A percentile compares a stretch with the other conserved stretches of the same genome.
These are phyloP conservation scores for Stenichneumon culpator DNA, from an alignment of 2,888 invertebrate genomes.

Conservation along the genomic window DNA sequence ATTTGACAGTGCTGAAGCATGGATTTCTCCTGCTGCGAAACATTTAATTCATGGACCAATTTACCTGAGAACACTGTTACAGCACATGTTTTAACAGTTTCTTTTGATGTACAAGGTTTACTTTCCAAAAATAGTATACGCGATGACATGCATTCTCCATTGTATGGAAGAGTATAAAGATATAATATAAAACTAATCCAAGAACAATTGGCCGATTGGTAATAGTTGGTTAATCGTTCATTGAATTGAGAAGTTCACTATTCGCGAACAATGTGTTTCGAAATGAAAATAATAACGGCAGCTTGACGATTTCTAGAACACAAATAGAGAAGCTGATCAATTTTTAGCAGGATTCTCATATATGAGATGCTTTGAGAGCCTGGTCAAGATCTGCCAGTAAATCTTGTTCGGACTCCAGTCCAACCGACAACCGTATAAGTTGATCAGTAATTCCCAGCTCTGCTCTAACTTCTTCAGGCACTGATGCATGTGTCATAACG, in stretches of 20 bases:
- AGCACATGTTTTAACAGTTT: not conserved
- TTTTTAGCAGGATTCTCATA: slow-evolving; percentile 30
- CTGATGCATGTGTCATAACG: slow-evolving; percentile 98
- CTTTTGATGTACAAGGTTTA: not conserved
- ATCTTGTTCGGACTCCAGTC: slow-evolving; percentile 95
- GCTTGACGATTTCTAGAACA: not conserved
- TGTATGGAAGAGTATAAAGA: not conserved
- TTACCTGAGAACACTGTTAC: not conserved
- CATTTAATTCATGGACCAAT: not conserved
- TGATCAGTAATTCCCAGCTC: slow-evolving; percentile 93
- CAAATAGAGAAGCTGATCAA: not conserved
- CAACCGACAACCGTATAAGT: slow-evolving; percentile 95
- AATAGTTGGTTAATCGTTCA: slow-evolving; percentile 8
- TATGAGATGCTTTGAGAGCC: slow-evolving; percentile 88
- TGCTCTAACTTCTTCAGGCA: slow-evolving; percentile 91
- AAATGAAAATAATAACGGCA: not conserved
- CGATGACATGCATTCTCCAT: not conserved
- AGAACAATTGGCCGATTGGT: not conserved
- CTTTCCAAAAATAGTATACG: not conserved
- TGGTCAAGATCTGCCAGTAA: slow-evolving; percentile 93
- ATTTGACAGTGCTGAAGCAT: not conserved
- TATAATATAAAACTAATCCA: not conserved
- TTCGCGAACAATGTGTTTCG: not conserved
- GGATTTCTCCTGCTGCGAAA: not conserved
- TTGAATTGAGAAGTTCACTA: not conserved